Evolutionary conservation across 2,797 vertebrate genomes (phyloP), one percentile per base, ranked within the genome.

Genomic region (Lacerta agilis): DNA sequence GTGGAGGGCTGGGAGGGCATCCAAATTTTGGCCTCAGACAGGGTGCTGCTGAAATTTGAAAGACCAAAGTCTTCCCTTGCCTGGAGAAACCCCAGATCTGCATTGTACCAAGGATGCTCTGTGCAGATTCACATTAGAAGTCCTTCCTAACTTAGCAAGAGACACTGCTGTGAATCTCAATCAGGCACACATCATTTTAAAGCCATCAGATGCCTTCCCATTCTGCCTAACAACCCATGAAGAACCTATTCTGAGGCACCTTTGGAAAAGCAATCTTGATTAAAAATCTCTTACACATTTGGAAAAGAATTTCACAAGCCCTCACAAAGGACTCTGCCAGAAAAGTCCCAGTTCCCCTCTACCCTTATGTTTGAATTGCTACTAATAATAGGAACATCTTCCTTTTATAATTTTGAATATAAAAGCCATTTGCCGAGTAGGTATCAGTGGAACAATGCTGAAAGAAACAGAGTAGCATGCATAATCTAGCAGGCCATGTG

Each of bases 371-470:
- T 76, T 77, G 23, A 88, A 36, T 79, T 79, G 66, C 20, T 75
- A 49, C 67, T 73, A 79, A 87, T 90, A 83, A 79, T 83, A 83
- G 69, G 81, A 79, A 87, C 82, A 4, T 36, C 17, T 36, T 1
- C 4, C 8, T 69, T 85, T 85, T 36, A 72, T 86, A 82, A 64
- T 79, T 87, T 38, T 83, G 79, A 89, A 83, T 29, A 89, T 55
- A 86, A 85, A 88, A 67, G 77, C 20, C 83, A 49, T 72, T 72
- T 82, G 83, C 2, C 0, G 25, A 87, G n/a, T 72, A 91, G 20
- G n/a, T 58, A 86, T 61, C 41, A 61, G 41, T 83, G 78, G 29
- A 89, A 36, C 29, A 86, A 82, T 83, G 61, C 66, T 36, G 49
- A 27, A 45, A 5, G 41, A 87, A 86, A 11, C 0, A 82, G 27